Base-by-base conservation (phyloP, 1,140 invertebrate species). In the Macrostomum lignano region DNA sequence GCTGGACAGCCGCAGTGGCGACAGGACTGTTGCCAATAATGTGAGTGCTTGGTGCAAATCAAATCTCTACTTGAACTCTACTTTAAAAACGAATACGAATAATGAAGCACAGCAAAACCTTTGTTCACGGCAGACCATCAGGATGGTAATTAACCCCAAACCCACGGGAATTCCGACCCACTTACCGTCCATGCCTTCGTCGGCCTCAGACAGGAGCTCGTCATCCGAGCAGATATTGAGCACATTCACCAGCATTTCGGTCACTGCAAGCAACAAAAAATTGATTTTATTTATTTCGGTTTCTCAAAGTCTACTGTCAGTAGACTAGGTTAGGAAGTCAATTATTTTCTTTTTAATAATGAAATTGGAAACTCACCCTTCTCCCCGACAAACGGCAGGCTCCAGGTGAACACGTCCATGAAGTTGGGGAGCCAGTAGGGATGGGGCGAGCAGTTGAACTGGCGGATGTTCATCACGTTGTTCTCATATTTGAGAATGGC, bases 381-480 rank as follows among this genome's bases (percentile, higher is more conserved):
- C 62, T 98, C 91, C 43, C 86, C 91, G 39, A 98, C 88, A 66
- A 98, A 98, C 44, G 91, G 91, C 58, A 98, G 63, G 45, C 86
- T 94, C 91, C 91, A 98, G 44, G 91, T 98, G 63, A 98, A 98
- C 36, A 98, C 91, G 66, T 98, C 91, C 88, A 98, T 98, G 63
- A 98, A 98, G 61, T 98, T 98, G 45, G 91, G 91, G 61, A 98
- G 62, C 91, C 91, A 98, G 58, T 98, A 98, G 22, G 91, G 91
- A 67, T 98, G 91, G 40, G 88, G 82, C 44, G 86, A 94, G 66
- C 84, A 96, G 61, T 98, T 98, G 65, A 98, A 98, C 65, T 98
- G 91, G 49, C 88, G 70, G 49, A 98, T 98, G 61, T 98, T 98
- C 88, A 98, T 96, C 42, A 98, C 88, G 66, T 98, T 96, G 62